Evolutionary conservation across 2,797 vertebrate species (phyloP), one percentile per base, ranked within the genome.

Genomic region (Nyctibius grandis): DNA sequence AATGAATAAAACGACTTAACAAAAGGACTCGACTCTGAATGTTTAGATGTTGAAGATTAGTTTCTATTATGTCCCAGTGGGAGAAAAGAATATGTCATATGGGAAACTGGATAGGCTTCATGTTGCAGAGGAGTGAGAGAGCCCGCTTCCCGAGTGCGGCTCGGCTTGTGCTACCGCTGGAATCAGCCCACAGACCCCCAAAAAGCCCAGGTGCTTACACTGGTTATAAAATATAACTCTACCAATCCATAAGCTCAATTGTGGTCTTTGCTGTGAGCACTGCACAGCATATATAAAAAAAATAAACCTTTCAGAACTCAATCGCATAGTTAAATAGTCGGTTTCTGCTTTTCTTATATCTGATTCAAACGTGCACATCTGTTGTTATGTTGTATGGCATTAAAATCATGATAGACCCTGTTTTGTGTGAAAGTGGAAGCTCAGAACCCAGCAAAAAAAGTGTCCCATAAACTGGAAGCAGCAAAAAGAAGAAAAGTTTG

Each of bases 1-100:
- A 97, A 98, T 97, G 98, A 99, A 98, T 98, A 97, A 98, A 98
- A 97, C 50, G 97, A 96, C 98, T 97, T 98, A 96, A 98, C 97
- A 97, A 97, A 98, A 97, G 97, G 94, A 97, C 95, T 92, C 47
- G 76, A 89, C 94, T 94, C 91, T 36, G 78, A 92, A 88, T 93
- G 97, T 97, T 98, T 96, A 93, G 97, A 95, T 97, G 96, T 92
- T 80, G 92, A 94, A 97, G 96, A 97, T 97, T 94, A 96, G 96
- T 97, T 98, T 97, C 97, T 97, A 88, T 97, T 97, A 87, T 75
- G 92, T 86, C 97, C 97, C 97, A 67, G 95, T 95, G 97, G 97
- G 98, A 94, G 96, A 97, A 97, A 94, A 31, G 95, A 87, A 95
- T 96, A 87, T 61, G 93, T 88, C 18, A 45, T 88, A 25, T 73